phyloP scores from a whole-genome alignment of 2,797 vertebrate species.

The Serranus cabrilla region DNA sequence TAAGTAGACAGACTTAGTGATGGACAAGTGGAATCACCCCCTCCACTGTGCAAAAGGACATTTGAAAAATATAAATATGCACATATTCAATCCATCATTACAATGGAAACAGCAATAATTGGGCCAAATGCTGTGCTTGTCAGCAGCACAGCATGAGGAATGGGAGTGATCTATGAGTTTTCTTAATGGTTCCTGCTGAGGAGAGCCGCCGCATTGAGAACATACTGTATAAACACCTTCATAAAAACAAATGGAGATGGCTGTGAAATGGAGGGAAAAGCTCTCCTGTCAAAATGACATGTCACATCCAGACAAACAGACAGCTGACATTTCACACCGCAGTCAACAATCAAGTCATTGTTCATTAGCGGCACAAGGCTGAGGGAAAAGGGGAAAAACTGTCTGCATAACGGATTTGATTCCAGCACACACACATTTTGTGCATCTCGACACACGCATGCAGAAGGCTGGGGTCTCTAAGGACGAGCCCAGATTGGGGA shows the following conservation, averaged over 20 bases:
- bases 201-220: slow-evolving; percentile 24
- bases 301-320: slow-evolving; percentile 57
- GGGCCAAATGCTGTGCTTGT: slow-evolving; percentile 49
- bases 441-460: slow-evolving; percentile 8
- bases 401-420: slow-evolving; percentile 55
- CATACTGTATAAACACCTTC: slow-evolving; percentile 36
- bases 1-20: slow-evolving; percentile 18
- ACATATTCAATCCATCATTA: slow-evolving; percentile 60
- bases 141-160: slow-evolving; percentile 58
- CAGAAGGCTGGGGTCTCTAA: slow-evolving; percentile 50
- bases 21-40: slow-evolving; percentile 28
- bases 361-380: slow-evolving; percentile 61
- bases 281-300: slow-evolving; percentile 58
- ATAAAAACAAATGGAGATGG: slow-evolving; percentile 34
- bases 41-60: slow-evolving; percentile 30
- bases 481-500: slow-evolving; percentile 55
- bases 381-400: slow-evolving; percentile 16
- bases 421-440: slow-evolving; percentile 35
- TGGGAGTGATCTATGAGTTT: slow-evolving; percentile 64
- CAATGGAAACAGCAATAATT: slow-evolving; percentile 60
- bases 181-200: slow-evolving; percentile 36
- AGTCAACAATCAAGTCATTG: slow-evolving; percentile 65
- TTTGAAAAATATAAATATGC: slow-evolving; percentile 52
- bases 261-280: slow-evolving; percentile 21
- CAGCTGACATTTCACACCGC: slow-evolving; percentile 72